Evolutionary conservation across 2,797 vertebrate species (phyloP), one percentile per base, ranked within the genome.

Genomic region (Rhyacichthys aspro): DNA sequence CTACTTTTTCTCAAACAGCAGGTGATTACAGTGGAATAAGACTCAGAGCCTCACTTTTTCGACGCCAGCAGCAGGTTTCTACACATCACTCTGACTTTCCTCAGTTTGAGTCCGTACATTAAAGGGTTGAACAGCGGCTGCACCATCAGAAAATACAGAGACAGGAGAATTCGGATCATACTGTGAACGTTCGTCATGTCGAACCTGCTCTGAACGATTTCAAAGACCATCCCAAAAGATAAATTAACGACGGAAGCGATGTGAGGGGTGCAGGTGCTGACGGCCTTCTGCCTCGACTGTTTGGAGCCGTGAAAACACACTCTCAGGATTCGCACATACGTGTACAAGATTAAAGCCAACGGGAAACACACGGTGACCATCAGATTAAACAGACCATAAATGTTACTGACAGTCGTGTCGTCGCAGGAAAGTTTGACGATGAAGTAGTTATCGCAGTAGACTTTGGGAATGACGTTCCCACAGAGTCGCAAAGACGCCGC

Each of bases 401-500:
- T 63, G 49, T 84, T 84, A 36, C 83, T 83, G 1, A 74, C 56
- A 3, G 3, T 37, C 0, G 70, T 80, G 39, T 86, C 67, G 10
- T 53, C 74, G 37, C 86, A 90, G 0, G 87, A 65, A 60, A 87
- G 58, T 52, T 72, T 80, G 1, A 76, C 73, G 1, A 89, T 32
- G 18, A 73, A 44, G 42, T 79, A 86, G 39, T 88, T 85, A 6
- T 60, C 33, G 50, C 88, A 90, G 19, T 65, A 84, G 7, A 90
- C 52, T 53, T 74, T 84, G 28, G 82, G 61, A 1, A 89, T 69
- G 10, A 63, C 1, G 36, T 82, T 85, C 34, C 80, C 80, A 77
- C 88, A 90, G 1, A 86, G 52, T 0, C 60, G 15, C 19, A 87
- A 38, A 5, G 12, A 64, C 6, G 76, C 17, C 41, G 37, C 86